Percentiles rank a stretch among this genome's conserved stretches.
Evolutionary conservation across 2,888 invertebrate genomes (phyloP).

Genomic region (Rhamphomyia laevipes): DNA sequence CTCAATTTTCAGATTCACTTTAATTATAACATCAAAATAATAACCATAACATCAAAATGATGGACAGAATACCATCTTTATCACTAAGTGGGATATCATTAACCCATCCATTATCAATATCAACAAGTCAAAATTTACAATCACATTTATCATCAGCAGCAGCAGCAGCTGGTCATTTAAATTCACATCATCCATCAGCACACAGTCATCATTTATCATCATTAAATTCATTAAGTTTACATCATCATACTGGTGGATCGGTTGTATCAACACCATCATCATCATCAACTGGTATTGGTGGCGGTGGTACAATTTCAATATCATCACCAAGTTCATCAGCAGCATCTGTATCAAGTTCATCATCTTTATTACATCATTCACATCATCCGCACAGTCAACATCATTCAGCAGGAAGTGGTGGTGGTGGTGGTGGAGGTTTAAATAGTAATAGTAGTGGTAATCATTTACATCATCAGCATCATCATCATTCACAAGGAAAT

Average conservation of each 20-base stretch:
- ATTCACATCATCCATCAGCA: conserved; percentile 18
- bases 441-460: conserved; percentile 4
- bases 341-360: conserved; percentile 1
- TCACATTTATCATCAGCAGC: conserved; percentile 32
- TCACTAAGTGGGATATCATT: conserved; percentile 37
- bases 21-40: no score
- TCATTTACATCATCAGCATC: conserved; percentile 20
- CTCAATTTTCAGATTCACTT: no score
- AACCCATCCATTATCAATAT: conserved; percentile 34
- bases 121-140: conserved; percentile 27
- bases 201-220: conserved; percentile 27
- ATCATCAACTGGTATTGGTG: neutral
- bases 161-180: conserved; percentile 18
- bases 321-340: conserved; percentile 14
- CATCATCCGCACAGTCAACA: conserved; percentile 16
- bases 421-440: neutral
- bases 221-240: conserved; percentile 26
- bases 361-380: conserved; percentile 12
- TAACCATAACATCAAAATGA: conserved; percentile 34
- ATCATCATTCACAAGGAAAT: conserved; percentile 23
- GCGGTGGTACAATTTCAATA: conserved; percentile 14
- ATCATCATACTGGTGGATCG: conserved; percentile 9
- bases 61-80: conserved; percentile 39
- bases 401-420: conserved; percentile 13
- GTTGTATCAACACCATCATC: conserved; percentile 10